Conservation (phyloP, 2,113 vertebrate genomes). For the Propithecus coquereli region DNA sequence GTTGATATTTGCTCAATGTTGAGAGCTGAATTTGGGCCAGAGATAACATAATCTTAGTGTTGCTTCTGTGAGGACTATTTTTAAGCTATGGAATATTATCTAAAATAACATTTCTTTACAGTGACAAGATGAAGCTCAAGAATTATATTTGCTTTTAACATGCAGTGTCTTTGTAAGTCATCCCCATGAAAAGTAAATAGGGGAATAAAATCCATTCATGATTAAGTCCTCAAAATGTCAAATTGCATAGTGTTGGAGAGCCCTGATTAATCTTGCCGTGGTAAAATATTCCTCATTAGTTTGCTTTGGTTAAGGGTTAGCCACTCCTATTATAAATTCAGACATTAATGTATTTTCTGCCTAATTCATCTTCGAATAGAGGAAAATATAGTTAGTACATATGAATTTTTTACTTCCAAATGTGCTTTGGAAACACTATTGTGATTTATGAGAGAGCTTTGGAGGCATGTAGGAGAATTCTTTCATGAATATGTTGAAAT, state of each 20-base stretch:
- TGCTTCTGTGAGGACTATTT: not conserved
- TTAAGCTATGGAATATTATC: slow-evolving; percentile 33
- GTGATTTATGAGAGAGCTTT: slow-evolving; percentile 64
- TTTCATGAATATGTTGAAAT: slow-evolving; percentile 63
- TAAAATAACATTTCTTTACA: slow-evolving; percentile 47
- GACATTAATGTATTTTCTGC: slow-evolving; percentile 70
- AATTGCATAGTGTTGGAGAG: slow-evolving; percentile 51
- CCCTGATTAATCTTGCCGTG: slow-evolving; percentile 55
- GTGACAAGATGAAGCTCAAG: slow-evolving; percentile 36
- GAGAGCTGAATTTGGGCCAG: not conserved
- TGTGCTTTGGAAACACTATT: slow-evolving; percentile 61
- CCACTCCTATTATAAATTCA: slow-evolving; percentile 63
- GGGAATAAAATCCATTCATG: slow-evolving; percentile 49
- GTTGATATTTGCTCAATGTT: slow-evolving; percentile 2
- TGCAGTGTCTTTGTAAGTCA: slow-evolving; percentile 28
- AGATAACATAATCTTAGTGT: not conserved
- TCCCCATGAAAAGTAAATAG: slow-evolving; percentile 49
- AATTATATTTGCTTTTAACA: slow-evolving; percentile 55
- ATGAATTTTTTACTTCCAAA: slow-evolving; percentile 57
- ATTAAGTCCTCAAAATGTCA: slow-evolving; percentile 71
- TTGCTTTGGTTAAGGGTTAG: slow-evolving; percentile 72
- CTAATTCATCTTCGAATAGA: slow-evolving; percentile 63
- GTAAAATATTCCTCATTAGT: slow-evolving; percentile 68
- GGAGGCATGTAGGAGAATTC: slow-evolving; percentile 42
- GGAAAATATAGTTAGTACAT: slow-evolving; percentile 62